Base-by-base conservation (phyloP, 37 sponge, comb jelly and placozoan species). In the Aplysina aerophoba region DNA sequence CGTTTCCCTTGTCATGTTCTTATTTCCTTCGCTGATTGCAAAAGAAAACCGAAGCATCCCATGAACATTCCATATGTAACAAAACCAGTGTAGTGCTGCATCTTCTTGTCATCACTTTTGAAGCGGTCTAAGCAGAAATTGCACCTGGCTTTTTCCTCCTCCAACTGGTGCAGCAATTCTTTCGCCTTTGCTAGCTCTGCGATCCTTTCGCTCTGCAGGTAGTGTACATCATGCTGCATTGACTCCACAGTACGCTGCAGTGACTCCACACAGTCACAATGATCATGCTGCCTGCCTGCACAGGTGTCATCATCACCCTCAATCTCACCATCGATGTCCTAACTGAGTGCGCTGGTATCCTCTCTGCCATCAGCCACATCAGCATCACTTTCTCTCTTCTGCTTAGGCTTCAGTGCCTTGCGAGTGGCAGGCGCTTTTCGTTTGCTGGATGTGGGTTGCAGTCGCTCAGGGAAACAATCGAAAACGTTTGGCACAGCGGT, bases 1-100 rank as follows among this genome's bases (percentile, higher is more conserved):
- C 79, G 25, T 77, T 69, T 69, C 34, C 73, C 73, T 69, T 69
- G 73, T n/a, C 73, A 69, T 69, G 73, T 69, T 69, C 73, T 69
- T 16, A 69, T 69, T 69, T 69, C 73, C 34, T 69, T 69, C 15
- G 34, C 73, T 69, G 73, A 69, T 69, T 69, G 33, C 73, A 69
- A 69, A 69, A 69, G 73, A 69, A 69, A 69, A 69, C 34, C 25
- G 34, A 69, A 69, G 73, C 73, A 69, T 69, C 21, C 73, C 73
- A 31, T 69, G 34, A 69, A 69, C 73, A 69, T 69, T 69, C 73
- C 73, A 69, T 69, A 69, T 31, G 73, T 69, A 69, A n/a, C 34
- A 69, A 69, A 69, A 69, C 73, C 59, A 58, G 59, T 58, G 59
- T 58, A 58, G 59, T 58, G 19, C 59, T 19, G 59, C 59, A 58